Conservation (phyloP, 2,888 invertebrate genomes). For the Athripsodes cinereus region DNA sequence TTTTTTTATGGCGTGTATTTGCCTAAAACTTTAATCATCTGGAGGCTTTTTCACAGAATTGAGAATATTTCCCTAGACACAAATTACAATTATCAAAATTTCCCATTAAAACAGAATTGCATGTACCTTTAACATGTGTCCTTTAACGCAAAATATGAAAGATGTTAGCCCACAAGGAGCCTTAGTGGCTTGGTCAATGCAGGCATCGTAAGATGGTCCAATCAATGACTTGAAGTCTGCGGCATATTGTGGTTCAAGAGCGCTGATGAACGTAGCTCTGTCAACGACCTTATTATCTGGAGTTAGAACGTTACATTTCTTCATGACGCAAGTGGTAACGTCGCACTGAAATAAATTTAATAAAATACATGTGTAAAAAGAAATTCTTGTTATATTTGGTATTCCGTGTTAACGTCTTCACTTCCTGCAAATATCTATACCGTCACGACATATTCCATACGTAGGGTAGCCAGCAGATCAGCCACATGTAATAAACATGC, state of each 20-base stretch:
- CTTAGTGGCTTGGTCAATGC: background rate
- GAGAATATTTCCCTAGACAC: too few relatives aligned
- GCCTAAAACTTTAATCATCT: too few relatives aligned
- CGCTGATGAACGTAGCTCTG: conserved; percentile 10
- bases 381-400: background rate
- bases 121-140: background rate
- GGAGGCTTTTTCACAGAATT: too few relatives aligned
- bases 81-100: too few relatives aligned
- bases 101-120: too few relatives aligned
- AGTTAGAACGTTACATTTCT: conserved; percentile 13
- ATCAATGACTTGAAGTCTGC: conserved; percentile 17
- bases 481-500: too few relatives aligned
- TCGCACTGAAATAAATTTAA: conserved; percentile 13
- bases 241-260: conserved; percentile 13
- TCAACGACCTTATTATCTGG: conserved; percentile 15
- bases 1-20: too few relatives aligned
- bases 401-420: too few relatives aligned
- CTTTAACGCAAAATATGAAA: background rate
- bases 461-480: too few relatives aligned
- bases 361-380: background rate
- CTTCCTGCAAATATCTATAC: too few relatives aligned
- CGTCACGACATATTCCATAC: too few relatives aligned
- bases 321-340: conserved; percentile 13
- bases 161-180: background rate
- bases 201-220: background rate